Evolutionary conservation across 1,140 invertebrate species (phyloP), one percentile per base, ranked within the genome.

Genomic region (Lucilia sericata): DNA sequence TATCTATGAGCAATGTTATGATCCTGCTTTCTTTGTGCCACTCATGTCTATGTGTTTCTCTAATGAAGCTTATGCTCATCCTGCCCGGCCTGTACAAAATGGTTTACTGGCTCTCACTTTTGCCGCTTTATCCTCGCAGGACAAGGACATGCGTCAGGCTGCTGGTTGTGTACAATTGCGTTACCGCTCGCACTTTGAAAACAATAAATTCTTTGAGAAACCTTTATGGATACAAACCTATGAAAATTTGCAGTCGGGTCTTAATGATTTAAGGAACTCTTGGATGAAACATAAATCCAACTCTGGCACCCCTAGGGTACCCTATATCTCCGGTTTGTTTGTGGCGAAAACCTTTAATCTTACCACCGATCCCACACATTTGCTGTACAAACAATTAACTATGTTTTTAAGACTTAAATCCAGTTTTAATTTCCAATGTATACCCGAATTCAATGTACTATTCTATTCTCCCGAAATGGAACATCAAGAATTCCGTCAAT

Each of bases 361-460:
- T n/a, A 92, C 94, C 82, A 91, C 92, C 2, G 91, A 95, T 86
- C 91, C 93, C 1, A 91, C 92, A 9, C 91, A 95, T 86, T 89
- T 93, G 5, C 92, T 96, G 85, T 96, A 95, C 86, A 88, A 90
- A 36, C 91, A 93, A 8, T 86, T 96, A 1, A 93, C 94, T 76
- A 92, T 92, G 84, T 96, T 95, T 88, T 88, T 96, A 21, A 91
- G 94, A 84, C 92, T 95, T 12, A 95, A 95, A 88, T 92, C 93
- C 47, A 92, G 92, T n/a, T 88, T 96, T 34, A 93, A 95, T 88
- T 91, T 96, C 21, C 91, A 92, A 47, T 92, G 92, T 30, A 93
- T 96, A 85, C 95, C 95, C 1, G 95, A 96, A 88, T 93, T 96
- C 86, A 93, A 95, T 82, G 93, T 94, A 65, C 92, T 96, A 34